phyloP scores from a whole-genome alignment of 2,888 invertebrate species.

The Himalopsyche kuldschensis region DNA sequence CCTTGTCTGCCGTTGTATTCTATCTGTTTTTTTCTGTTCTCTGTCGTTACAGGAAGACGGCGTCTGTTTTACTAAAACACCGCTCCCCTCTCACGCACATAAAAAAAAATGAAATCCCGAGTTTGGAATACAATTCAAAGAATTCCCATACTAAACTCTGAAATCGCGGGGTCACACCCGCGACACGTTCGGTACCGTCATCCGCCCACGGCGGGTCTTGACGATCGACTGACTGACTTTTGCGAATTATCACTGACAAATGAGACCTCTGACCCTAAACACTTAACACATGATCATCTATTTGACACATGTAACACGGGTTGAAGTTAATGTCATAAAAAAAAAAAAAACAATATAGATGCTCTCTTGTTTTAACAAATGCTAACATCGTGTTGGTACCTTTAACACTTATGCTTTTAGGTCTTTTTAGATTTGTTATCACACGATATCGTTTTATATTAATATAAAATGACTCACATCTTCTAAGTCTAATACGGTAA shows the following conservation, averaged over 20 bases:
- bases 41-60: slow-evolving; percentile 65
- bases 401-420: too few relatives aligned
- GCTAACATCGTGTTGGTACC: background rate
- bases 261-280: background rate
- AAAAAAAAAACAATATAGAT: background rate
- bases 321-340: background rate
- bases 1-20: slow-evolving; percentile 27
- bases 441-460: background rate
- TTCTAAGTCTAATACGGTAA: too few relatives aligned
- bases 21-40: slow-evolving; percentile 49
- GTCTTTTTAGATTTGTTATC: background rate
- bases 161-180: background rate
- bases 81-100: background rate
- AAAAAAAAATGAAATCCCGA: background rate
- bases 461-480: background rate
- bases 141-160: background rate
- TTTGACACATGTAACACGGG: background rate
- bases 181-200: background rate
- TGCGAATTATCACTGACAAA: background rate
- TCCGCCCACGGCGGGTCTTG: background rate
- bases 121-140: background rate
- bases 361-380: background rate
- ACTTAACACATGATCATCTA: background rate
- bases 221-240: background rate
- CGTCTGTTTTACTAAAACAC: slow-evolving; percentile 62